Evolutionary conservation across 2,113 vertebrate genomes (phyloP).

Genomic region (Phalacrocorax carbo): DNA sequence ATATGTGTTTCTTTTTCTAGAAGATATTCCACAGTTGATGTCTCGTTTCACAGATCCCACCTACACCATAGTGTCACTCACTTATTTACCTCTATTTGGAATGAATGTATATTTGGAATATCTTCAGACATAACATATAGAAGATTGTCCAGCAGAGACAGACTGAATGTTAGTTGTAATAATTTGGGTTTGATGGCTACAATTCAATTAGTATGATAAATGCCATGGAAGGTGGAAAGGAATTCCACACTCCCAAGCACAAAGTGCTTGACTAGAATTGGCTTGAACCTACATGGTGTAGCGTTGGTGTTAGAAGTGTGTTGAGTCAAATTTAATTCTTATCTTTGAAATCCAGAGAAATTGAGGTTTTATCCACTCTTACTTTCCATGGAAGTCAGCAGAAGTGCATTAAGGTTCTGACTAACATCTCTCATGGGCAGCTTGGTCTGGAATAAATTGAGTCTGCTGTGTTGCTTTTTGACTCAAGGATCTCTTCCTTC

Average conservation of each 20-base stretch:
- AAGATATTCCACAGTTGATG: conserved; percentile 34
- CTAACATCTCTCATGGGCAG: not conserved
- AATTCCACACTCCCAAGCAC: not conserved
- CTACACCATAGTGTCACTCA: conserved; percentile 39
- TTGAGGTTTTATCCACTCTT: not conserved
- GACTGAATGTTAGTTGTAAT: not conserved
- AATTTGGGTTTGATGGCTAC: not conserved
- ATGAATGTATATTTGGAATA: not conserved
- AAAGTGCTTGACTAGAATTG: not conserved
- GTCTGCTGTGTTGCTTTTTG: not conserved
- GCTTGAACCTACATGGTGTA: not conserved
- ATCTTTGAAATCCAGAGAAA: conserved; percentile 13
- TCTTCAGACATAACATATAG: not conserved
- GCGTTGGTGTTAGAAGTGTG: not conserved
- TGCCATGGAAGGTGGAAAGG: not conserved
- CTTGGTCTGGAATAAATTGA: not conserved
- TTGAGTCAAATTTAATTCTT: not conserved
- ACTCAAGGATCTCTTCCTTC: not conserved
- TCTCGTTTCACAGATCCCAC: conserved; percentile 35
- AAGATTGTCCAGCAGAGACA: conserved; percentile 6
- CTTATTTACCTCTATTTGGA: conserved; percentile 42
- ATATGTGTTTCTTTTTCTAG: conserved; percentile 13
- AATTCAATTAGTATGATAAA: not conserved
- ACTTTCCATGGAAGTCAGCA: not conserved
- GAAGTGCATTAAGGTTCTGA: not conserved